Percentiles rank a stretch among this genome's conserved stretches.
Conservation (phyloP, 2,797 vertebrate species). For the Aulostomus chinensis region DNA sequence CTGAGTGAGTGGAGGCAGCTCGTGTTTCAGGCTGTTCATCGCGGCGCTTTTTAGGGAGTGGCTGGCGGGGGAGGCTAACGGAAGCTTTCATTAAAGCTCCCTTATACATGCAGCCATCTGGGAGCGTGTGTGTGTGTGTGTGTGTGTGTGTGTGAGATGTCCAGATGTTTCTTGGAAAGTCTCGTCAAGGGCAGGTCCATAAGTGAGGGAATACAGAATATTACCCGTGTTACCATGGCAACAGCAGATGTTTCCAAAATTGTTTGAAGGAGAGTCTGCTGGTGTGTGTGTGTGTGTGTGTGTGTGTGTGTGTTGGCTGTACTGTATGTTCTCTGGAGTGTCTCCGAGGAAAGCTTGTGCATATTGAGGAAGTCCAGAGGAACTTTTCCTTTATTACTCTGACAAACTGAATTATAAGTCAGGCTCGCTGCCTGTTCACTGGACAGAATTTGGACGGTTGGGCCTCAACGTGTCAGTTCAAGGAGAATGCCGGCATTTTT, state of each 20-base stretch:
- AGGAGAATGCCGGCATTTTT: no score
- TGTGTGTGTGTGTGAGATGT: conserved; percentile 8
- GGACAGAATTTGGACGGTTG: no score
- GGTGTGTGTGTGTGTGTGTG: neutral
- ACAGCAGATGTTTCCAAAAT: conserved; percentile 49
- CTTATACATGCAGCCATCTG: neutral
- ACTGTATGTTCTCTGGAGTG: conserved; percentile 1
- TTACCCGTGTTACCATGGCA: conserved; percentile 54
- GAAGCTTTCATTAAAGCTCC: no score
- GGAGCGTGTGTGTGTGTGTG: neutral
- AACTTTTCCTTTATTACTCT: conserved; percentile 11
- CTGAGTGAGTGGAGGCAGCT: no score
- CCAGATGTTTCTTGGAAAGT: conserved; percentile 77
- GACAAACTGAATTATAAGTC: no score
- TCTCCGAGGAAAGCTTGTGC: neutral
- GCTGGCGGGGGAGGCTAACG: no score
- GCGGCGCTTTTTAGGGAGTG: no score
- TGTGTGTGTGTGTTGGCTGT: conserved; percentile 3
- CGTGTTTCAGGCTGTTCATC: no score
- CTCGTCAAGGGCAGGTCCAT: conserved; percentile 18
- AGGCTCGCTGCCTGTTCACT: no score
- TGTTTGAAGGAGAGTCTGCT: neutral
- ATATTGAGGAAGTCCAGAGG: conserved; percentile 11
- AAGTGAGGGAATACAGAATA: conserved; percentile 38
- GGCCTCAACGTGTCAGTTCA: no score